phyloP scores from a whole-genome alignment of 1,140 invertebrate genomes.

The Pogonomyrmex californicus region DNA sequence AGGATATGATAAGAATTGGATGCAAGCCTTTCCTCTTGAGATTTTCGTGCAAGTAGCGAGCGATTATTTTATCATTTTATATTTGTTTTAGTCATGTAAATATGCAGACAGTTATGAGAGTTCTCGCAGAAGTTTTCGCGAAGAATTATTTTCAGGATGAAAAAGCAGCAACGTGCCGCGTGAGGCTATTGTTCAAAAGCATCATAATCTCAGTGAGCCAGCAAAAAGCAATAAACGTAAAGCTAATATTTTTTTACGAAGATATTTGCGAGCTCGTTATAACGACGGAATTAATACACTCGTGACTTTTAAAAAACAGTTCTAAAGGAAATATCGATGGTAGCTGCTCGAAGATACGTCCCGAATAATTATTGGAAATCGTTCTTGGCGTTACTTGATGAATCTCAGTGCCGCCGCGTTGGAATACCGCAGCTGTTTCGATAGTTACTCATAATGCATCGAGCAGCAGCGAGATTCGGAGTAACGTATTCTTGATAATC shows the following conservation, averaged over 20 bases:
- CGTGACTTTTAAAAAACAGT: slow-evolving; percentile 3
- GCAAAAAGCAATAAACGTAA: slow-evolving; percentile 40
- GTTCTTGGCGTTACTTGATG: not conserved
- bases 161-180: slow-evolving; percentile 41
- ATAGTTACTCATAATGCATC: not conserved
- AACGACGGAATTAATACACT: slow-evolving; percentile 31
- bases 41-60: slow-evolving; percentile 12
- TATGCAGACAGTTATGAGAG: slow-evolving; percentile 26
- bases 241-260: slow-evolving; percentile 54
- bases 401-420: not conserved
- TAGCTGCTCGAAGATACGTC: not conserved
- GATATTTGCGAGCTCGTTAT: slow-evolving; percentile 37
- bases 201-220: slow-evolving; percentile 38
- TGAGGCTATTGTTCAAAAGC: slow-evolving; percentile 46
- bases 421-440: slow-evolving; percentile 23
- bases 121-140: slow-evolving; percentile 34
- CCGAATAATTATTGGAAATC: slow-evolving; percentile 15
- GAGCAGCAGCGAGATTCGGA: not conserved
- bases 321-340: not conserved
- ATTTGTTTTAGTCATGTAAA: slow-evolving; percentile 30
- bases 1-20: slow-evolving; percentile 11
- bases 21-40: not conserved
- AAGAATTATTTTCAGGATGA: slow-evolving; percentile 48
- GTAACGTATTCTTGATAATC: slow-evolving; percentile 36
- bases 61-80: slow-evolving; percentile 36